Conservation (phyloP, 1,140 invertebrate species). For the Chironomus striatipennis region DNA sequence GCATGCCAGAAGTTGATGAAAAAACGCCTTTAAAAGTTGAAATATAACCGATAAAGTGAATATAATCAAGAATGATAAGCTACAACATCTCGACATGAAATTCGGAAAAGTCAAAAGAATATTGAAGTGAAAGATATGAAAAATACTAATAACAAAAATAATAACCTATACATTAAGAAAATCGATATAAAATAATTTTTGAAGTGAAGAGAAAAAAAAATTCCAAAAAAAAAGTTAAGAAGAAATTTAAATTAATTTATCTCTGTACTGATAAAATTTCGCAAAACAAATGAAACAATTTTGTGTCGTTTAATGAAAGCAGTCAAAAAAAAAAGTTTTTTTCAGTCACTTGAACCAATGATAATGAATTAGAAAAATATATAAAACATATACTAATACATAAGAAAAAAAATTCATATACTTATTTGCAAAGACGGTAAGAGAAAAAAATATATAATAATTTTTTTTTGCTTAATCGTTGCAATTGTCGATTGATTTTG, state of each 20-base stretch:
- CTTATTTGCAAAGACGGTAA: constrained; percentile 23
- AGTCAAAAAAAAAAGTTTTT: constrained; percentile 14
- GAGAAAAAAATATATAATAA: background rate
- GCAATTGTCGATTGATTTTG: no score
- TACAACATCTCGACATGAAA: background rate
- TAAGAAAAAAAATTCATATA: constrained; percentile 7
- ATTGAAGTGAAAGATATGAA: constrained; percentile 22
- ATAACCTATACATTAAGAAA: constrained; percentile 24
- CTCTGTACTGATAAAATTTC: background rate
- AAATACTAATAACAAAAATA: constrained; percentile 24
- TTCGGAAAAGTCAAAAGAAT: constrained; percentile 22
- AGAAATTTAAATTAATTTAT: background rate
- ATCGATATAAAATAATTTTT: constrained; percentile 23
- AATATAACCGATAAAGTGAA: background rate
- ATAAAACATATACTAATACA: constrained; percentile 10
- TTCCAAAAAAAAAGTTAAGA: background rate
- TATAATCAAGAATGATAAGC: constrained; percentile 1
- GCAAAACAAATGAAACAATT: constrained; percentile 8
- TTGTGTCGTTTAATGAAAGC: background rate
- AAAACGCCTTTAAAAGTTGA: background rate
- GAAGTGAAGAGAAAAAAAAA: background rate
- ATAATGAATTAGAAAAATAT: constrained; percentile 24
- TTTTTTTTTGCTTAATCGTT: background rate
- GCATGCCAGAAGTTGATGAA: background rate
- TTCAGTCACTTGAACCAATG: constrained; percentile 15